These are phyloP conservation scores for Enteromius fasciolatus DNA, from an alignment of 2,797 vertebrate species.

Conservation along the genomic window DNA sequence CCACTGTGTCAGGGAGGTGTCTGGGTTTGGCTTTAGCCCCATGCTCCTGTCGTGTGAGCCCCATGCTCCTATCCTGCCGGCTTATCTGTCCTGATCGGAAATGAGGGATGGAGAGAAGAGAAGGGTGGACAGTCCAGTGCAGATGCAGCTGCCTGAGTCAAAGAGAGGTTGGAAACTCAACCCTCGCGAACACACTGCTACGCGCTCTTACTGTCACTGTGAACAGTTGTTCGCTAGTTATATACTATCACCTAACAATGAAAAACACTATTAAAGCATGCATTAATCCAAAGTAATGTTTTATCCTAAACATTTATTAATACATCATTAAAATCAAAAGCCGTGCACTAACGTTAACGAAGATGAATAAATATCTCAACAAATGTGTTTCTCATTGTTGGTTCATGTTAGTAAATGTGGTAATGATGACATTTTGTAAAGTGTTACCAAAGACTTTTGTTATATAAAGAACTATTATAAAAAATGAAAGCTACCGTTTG, in stretches of 20 bases:
- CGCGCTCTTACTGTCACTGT: neutral
- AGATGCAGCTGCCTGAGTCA: constrained; percentile 24
- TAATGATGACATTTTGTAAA: neutral
- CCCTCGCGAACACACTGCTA: constrained; percentile 16
- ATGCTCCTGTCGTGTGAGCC: constrained; percentile 47
- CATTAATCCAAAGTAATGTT: neutral
- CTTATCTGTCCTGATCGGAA: constrained; percentile 65
- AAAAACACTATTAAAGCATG: neutral
- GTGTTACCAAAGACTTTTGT: neutral
- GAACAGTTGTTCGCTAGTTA: neutral
- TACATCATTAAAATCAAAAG: neutral
- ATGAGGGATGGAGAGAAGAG: constrained; percentile 39
- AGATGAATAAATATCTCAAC: neutral
- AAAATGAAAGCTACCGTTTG: neutral
- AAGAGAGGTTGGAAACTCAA: constrained; percentile 1
- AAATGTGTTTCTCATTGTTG: neutral
- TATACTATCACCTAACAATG: neutral
- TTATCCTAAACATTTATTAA: neutral
- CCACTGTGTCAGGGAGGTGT: constrained; percentile 77
- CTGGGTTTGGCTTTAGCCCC: constrained; percentile 60
- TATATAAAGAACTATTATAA: neutral
- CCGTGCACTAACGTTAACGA: neutral
- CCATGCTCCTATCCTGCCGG: constrained; percentile 46
- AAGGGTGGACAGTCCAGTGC: constrained; percentile 28
- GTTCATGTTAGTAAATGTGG: neutral